Percentiles rank a stretch among this genome's conserved stretches.
These are phyloP conservation scores for Coreoperca whiteheadi DNA, from an alignment of 2,113 vertebrate species.

Conservation along the genomic window DNA sequence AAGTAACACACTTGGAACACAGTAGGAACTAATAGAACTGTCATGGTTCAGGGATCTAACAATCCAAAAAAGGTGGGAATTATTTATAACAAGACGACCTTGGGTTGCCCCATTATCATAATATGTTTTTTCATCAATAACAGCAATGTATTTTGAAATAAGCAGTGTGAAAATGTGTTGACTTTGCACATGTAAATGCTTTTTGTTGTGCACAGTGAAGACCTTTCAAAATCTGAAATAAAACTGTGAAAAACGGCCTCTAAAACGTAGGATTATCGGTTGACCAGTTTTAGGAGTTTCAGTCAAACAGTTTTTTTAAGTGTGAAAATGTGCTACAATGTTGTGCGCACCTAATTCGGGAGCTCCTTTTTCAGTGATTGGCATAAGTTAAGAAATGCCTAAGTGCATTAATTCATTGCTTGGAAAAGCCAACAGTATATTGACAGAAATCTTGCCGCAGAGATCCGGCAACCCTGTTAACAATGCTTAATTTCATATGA, in stretches of 20 bases:
- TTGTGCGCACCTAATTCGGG: neutral
- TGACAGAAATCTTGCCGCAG: neutral
- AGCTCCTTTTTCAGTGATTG: neutral
- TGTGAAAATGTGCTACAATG: no score
- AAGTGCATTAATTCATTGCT: neutral
- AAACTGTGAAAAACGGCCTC: neutral
- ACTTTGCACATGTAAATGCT: neutral
- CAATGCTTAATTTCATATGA: slow-evolving; percentile 11
- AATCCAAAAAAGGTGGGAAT: neutral
- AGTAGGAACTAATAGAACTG: neutral
- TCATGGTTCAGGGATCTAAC: neutral
- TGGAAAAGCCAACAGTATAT: slow-evolving; percentile 15
- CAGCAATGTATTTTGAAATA: neutral
- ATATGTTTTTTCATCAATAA: neutral
- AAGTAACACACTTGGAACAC: neutral
- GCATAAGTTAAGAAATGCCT: neutral
- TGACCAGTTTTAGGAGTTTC: neutral
- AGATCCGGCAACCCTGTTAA: neutral
- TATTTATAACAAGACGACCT: neutral
- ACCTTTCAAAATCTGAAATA: neutral
- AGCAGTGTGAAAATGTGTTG: neutral
- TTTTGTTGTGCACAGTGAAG: neutral
- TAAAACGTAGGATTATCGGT: neutral
- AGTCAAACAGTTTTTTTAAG: neutral
- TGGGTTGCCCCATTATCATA: neutral